Conservation (phyloP, 2,113 vertebrate genomes). For the Oncorhynchus nerka region DNA sequence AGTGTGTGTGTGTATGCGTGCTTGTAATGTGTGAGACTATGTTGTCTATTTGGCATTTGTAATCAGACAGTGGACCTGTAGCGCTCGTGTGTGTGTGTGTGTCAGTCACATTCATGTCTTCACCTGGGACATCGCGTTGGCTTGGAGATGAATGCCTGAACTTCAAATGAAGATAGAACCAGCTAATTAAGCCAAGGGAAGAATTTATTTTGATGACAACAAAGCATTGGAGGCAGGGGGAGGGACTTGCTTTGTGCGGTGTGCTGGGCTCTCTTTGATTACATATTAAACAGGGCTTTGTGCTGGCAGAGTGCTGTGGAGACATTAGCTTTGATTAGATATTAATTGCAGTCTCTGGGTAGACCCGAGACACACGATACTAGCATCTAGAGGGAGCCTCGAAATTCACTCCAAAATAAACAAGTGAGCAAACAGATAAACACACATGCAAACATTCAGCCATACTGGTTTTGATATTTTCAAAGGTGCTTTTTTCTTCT, state of each 20-base stretch:
- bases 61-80: too few relatives aligned
- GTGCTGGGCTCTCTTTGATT: conserved; percentile 76
- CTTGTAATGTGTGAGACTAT: background rate
- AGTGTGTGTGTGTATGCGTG: conserved; percentile 2
- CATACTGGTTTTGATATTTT: conserved; percentile 70
- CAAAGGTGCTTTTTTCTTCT: conserved; percentile 58
- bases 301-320: conserved; percentile 73
- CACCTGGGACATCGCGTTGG: conserved; percentile 60
- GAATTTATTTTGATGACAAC: conserved; percentile 73
- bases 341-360: conserved; percentile 80
- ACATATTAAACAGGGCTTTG: conserved; percentile 81
- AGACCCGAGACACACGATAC: conserved; percentile 58
- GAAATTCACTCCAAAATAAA: conserved; percentile 69
- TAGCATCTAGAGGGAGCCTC: conserved; percentile 68
- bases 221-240: conserved; percentile 65
- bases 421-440: conserved; percentile 66
- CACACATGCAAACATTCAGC: conserved; percentile 64
- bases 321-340: conserved; percentile 82
- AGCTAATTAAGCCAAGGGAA: conserved; percentile 70
- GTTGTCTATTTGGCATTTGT: background rate
- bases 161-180: conserved; percentile 65
- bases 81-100: background rate
- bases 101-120: conserved; percentile 60
- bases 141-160: conserved; percentile 61
- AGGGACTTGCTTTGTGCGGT: conserved; percentile 71